Conservation (phyloP, 92 coral and sea anemone genomes). For the Pocillopora meandrina region DNA sequence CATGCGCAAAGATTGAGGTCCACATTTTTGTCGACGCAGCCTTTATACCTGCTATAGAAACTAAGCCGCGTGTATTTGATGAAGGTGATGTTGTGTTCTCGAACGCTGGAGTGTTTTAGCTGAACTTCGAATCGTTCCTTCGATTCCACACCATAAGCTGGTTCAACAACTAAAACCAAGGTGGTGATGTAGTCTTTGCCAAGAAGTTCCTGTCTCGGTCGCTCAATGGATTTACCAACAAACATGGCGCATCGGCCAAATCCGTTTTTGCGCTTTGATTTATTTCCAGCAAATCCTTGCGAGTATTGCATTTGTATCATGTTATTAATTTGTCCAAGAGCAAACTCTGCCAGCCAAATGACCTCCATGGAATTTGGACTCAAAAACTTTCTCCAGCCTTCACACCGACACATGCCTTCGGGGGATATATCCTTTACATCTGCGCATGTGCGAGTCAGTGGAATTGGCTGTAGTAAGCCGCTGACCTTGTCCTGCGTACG, state of each 20-base stretch:
- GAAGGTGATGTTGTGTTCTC: constrained; percentile 60
- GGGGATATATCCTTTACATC: constrained; percentile 69
- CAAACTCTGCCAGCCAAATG: constrained; percentile 89
- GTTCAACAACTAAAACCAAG: constrained; percentile 69
- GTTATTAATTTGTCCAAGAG: constrained; percentile 84
- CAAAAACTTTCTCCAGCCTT: constrained; percentile 81
- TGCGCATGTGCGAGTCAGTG: constrained; percentile 90
- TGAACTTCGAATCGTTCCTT: constrained; percentile 86
- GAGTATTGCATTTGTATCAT: constrained; percentile 76
- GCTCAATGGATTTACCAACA: constrained; percentile 69
- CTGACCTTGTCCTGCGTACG: constrained; percentile 28
- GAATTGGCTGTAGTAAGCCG: constrained; percentile 75
- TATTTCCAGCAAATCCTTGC: constrained; percentile 21
- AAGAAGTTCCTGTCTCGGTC: constrained; percentile 68
- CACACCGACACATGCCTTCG: constrained; percentile 88
- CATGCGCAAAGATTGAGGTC: constrained; percentile 91
- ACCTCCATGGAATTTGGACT: constrained; percentile 49
- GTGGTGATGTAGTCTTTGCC: constrained; percentile 75
- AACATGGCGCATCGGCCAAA: constrained; percentile 93
- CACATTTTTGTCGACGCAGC: constrained; percentile 81
- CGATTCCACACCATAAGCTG: constrained; percentile 74
- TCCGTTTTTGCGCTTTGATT: constrained; percentile 36
- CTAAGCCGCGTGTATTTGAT: constrained; percentile 75
- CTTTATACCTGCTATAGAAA: constrained; percentile 77
- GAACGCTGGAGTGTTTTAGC: constrained; percentile 66